A percentile compares a stretch with the other conserved stretches of the same genome.
phyloP scores from a whole-genome alignment of 2,888 invertebrate genomes.

The Megamerina dolium region DNA sequence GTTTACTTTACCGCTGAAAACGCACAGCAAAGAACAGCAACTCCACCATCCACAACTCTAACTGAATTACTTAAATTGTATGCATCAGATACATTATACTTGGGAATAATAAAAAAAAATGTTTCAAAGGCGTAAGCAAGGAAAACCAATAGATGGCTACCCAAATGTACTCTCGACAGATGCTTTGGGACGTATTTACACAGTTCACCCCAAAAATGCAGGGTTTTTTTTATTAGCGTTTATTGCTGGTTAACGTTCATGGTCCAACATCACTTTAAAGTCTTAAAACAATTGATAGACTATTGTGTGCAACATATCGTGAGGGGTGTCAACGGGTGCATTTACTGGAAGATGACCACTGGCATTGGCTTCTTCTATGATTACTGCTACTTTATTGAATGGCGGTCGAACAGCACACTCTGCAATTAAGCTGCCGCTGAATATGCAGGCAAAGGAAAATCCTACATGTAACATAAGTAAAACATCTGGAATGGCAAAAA shows the following conservation, averaged over 20 bases:
- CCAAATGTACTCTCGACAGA: conserved; percentile 27
- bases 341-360: too few relatives aligned
- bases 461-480: too few relatives aligned
- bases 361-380: too few relatives aligned
- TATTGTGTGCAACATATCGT: too few relatives aligned
- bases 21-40: conserved; percentile 8
- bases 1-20: conserved; percentile 12
- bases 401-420: too few relatives aligned
- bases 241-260: conserved; percentile 36
- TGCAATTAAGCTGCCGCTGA: too few relatives aligned
- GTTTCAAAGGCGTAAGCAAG: conserved; percentile 35
- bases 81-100: too few relatives aligned
- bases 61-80: too few relatives aligned
- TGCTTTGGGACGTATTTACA: conserved; percentile 29
- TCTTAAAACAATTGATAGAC: conserved; percentile 35
- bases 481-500: too few relatives aligned
- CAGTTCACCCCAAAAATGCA: conserved; percentile 12
- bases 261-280: conserved; percentile 33
- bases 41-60: conserved; percentile 10
- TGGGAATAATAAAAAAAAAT: too few relatives aligned
- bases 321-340: conserved; percentile 37
- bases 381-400: too few relatives aligned
- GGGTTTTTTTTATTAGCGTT: conserved; percentile 30
- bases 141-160: conserved; percentile 27
- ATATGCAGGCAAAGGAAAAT: too few relatives aligned